Conservation (phyloP, 2,797 vertebrate genomes). For the Petrocephalus sullivani region DNA sequence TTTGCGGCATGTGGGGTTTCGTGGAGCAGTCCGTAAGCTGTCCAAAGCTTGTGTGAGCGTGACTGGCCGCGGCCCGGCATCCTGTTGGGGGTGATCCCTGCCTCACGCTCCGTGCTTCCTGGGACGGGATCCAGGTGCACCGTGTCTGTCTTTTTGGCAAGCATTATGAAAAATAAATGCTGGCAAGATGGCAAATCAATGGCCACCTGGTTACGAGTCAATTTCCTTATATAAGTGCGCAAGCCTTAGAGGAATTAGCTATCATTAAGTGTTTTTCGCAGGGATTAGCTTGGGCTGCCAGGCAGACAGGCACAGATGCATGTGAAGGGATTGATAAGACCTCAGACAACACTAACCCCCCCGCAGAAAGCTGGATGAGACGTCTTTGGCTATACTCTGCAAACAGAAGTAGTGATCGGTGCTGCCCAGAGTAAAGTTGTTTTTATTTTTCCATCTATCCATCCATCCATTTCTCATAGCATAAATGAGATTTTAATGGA, state of each 20-base stretch:
- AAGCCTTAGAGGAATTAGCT: not conserved
- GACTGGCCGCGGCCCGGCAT: not conserved
- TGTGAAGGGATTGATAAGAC: not conserved
- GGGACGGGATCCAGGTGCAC: not conserved
- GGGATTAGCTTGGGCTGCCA: not conserved
- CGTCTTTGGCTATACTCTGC: not conserved
- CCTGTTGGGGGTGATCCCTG: not conserved
- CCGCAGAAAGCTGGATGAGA: not conserved
- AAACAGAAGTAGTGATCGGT: not conserved
- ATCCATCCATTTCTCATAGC: not conserved
- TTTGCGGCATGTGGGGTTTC: not conserved
- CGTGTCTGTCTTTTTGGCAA: not conserved
- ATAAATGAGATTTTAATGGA: not conserved
- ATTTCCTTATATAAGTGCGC: not conserved
- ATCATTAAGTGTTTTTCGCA: not conserved
- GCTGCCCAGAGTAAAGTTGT: not conserved
- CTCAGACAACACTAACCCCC: not conserved
- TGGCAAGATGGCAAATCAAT: not conserved
- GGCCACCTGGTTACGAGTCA: not conserved
- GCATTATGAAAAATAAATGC: not conserved
- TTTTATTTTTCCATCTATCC: not conserved
- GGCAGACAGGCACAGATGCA: not conserved
- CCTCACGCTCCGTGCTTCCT: not conserved
- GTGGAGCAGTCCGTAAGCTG: not conserved
- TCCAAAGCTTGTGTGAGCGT: not conserved